phyloP scores from a whole-genome alignment of 2,113 vertebrate genomes.

The Leptodactylus fuscus region DNA sequence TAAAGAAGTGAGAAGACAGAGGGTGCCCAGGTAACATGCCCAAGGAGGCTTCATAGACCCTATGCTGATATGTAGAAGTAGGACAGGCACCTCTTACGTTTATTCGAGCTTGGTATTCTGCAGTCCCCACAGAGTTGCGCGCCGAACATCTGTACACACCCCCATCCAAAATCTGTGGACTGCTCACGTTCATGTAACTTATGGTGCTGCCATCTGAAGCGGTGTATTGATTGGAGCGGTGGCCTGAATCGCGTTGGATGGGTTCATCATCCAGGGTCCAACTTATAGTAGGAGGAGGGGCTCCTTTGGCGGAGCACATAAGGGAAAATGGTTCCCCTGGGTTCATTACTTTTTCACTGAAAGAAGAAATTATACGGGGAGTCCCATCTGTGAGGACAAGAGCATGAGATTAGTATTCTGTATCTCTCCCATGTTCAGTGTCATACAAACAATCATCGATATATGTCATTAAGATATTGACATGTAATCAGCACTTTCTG shows the following conservation, averaged over 20 bases:
- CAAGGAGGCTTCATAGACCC: constrained; percentile 74
- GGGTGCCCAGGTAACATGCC: constrained; percentile 41
- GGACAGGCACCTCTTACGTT: constrained; percentile 99
- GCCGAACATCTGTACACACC: constrained; percentile 98
- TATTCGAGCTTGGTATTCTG: constrained; percentile 99
- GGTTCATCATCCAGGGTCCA: constrained; percentile 97
- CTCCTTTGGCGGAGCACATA: constrained; percentile 95
- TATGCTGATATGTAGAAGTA: constrained; percentile 99
- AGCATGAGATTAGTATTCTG: not conserved
- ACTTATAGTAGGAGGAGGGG: constrained; percentile 93
- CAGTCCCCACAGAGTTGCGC: constrained; percentile 98
- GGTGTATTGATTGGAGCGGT: constrained; percentile 95
- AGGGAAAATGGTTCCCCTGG: constrained; percentile 95
- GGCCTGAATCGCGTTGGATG: constrained; percentile 85
- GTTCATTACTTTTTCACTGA: constrained; percentile 96
- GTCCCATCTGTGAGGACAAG: constrained; percentile 84
- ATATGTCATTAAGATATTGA: no score
- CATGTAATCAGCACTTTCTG: no score
- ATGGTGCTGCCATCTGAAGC: constrained; percentile 93
- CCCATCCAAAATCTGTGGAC: constrained; percentile 95
- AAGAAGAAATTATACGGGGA: constrained; percentile 94
- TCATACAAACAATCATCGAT: no score
- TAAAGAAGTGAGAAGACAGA: not conserved
- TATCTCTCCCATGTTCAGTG: no score
- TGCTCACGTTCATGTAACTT: constrained; percentile 94